These are phyloP conservation scores for Hyposoter dolosus DNA, from an alignment of 2,888 invertebrate species.

Conservation along the genomic window DNA sequence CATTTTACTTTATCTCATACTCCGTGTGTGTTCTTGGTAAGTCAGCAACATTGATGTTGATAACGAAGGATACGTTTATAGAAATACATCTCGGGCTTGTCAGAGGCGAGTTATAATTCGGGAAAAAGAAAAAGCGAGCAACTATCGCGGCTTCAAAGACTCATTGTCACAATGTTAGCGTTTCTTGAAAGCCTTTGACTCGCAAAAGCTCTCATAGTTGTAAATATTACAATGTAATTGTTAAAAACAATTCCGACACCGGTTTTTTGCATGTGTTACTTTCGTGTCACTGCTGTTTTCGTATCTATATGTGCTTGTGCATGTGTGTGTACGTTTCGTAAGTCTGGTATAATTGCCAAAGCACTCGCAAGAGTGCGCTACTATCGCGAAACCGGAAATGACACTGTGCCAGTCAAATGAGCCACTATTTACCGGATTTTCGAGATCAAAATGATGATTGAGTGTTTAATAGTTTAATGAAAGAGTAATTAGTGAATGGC, in stretches of 20 bases:
- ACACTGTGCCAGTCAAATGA: constrained; percentile 20
- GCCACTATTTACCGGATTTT: background rate
- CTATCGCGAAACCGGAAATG: constrained; percentile 16
- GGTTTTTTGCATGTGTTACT: background rate
- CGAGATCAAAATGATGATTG: background rate
- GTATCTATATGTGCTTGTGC: background rate
- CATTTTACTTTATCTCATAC: constrained; percentile 5
- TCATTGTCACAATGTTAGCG: constrained; percentile 10
- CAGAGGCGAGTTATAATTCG: background rate
- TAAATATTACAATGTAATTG: background rate
- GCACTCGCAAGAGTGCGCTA: background rate
- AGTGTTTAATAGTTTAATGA: background rate
- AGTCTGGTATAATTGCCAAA: background rate
- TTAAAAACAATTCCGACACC: background rate
- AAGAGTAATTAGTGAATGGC: background rate
- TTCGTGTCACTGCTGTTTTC: background rate
- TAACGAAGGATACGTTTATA: constrained; percentile 6
- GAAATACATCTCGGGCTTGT: background rate
- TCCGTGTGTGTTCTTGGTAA: background rate
- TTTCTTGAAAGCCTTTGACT: background rate
- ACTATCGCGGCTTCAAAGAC: background rate
- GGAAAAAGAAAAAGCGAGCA: background rate
- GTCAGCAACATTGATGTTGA: constrained; percentile 1
- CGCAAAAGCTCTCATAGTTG: background rate
- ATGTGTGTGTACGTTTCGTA: background rate